Base-by-base conservation (phyloP, 1,140 invertebrate species). In the Zaprionus nigranus region DNA sequence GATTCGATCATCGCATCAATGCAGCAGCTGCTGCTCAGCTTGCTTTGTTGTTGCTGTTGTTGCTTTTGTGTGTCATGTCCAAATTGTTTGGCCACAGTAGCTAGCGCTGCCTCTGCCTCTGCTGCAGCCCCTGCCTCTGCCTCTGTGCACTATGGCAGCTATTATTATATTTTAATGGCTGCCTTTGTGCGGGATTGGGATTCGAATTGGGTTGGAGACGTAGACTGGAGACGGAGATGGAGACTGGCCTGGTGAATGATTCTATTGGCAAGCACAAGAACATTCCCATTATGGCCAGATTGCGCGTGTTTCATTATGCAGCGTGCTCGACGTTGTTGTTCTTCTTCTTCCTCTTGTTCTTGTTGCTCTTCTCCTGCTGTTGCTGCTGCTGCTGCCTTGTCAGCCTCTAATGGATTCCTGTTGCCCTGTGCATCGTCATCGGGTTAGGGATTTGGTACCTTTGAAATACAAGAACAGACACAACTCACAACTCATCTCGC, bases 161-260 rank as follows among this genome's bases (percentile, higher is more conserved):
- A 82, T 90, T 90, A 88, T 88, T 88, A 90, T 90, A 88, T 88
- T 88, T 88, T 90, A 88, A 88, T 88, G 85, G 85, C 59, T 77
- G 80, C 79, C 73, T 85, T 85, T 90, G 85, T 85, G 75, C 64
- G 62, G 66, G 71, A 66, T 73, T 82, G 70, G 54, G 46, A 73
- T 78, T 72, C 74, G 46, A 63, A 81, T 78, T 81, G 69, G 60
- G 67, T 64, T 77, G 43, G 62, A 75, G 30, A 30, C 26, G 12
- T 0, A 46, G 53, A n/a, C n/a, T 30, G 36, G 20, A 40, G 34
- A 15, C 20, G 5, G 15, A 56, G 34, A 7, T 15, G 24, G 17
- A 20, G 62, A 71, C 40, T 46, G 60, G 63, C 66, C 68, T 58
- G 68, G 59, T 53, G 46, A 51, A 75, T 65, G 54, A 65, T 86